Base-by-base conservation (phyloP, 2,113 vertebrate species). In the Myxocyprinus asiaticus region DNA sequence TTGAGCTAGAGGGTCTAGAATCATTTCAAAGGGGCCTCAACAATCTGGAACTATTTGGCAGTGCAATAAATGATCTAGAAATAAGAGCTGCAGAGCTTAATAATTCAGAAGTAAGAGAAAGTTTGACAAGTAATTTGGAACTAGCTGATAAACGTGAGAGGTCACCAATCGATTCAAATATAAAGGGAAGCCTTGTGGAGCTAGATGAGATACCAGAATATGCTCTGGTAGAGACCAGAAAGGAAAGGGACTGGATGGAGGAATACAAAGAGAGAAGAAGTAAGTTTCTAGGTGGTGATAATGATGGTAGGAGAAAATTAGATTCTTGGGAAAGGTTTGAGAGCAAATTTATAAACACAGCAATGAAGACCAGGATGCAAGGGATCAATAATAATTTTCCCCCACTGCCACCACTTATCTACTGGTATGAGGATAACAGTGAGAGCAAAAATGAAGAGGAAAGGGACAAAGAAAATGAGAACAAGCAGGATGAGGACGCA, bases 341-440 rank as follows among this genome's bases (percentile, higher is more conserved):
- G 0, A 82, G 79, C 11, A 33, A 6, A 4, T 63, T 61, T 9
- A 42, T 11, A 42, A 22, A 4, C 11, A 15, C 51, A n/a, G 10
- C 65, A 44, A 33, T 33, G 22, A 3, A 33, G 22, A 33, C 1
- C 1, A 33, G 22, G 1, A 33, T 33, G 22, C 22, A 33, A 33
- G 22, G 22, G 22, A n/a, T 7, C 4, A 6, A 64, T 17, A 53
- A 82, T 11, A 33, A 64, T 81, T 89, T 90, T 76, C 83, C 91
- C 83, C 84, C 89, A 9, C 88, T 81, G 67, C 91, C 92, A 76
- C 80, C 88, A 74, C 81, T 88, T 17, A 33, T 79, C 61, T 83
- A 44, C 74, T 88, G 86, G 4, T 62, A 73, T 62, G 67, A 82
- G n/a, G 83, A 86, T 55, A 0, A 51, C 9, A 0, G 1, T 14